Conservation (phyloP, 2,113 vertebrate genomes). For the Brachypteracias leptosomus region DNA sequence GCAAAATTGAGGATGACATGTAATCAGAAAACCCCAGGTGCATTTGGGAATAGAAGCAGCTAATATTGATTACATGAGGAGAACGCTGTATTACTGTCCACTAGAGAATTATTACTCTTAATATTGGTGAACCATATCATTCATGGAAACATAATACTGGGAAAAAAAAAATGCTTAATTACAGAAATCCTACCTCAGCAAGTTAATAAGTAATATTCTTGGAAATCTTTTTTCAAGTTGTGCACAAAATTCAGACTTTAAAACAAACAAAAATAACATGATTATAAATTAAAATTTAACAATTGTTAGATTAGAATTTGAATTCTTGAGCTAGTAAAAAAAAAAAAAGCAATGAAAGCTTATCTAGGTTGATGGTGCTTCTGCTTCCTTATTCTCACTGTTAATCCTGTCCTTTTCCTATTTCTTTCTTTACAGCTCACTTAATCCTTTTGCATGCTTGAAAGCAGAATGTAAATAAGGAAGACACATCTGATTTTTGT, state of each 20-base stretch:
- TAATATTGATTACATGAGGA: neutral
- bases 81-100: neutral
- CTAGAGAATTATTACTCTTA: neutral
- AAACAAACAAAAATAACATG: neutral
- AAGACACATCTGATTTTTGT: neutral
- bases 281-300: neutral
- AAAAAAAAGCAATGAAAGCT: neutral
- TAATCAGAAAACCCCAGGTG: slow-evolving; percentile 46
- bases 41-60: neutral
- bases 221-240: neutral
- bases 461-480: neutral
- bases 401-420: neutral
- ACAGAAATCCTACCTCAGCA: neutral
- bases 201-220: neutral
- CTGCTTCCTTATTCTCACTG: neutral
- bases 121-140: neutral
- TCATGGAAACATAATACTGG: neutral
- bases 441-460: neutral
- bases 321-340: neutral
- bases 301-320: too few species aligned
- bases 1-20: slow-evolving; percentile 35
- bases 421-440: neutral
- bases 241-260: neutral
- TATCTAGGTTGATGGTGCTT: neutral
- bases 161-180: neutral